A percentile compares a stretch with the other conserved stretches of the same genome.
Conservation (phyloP, 2,888 invertebrate species). For the Isoperla grammatica region DNA sequence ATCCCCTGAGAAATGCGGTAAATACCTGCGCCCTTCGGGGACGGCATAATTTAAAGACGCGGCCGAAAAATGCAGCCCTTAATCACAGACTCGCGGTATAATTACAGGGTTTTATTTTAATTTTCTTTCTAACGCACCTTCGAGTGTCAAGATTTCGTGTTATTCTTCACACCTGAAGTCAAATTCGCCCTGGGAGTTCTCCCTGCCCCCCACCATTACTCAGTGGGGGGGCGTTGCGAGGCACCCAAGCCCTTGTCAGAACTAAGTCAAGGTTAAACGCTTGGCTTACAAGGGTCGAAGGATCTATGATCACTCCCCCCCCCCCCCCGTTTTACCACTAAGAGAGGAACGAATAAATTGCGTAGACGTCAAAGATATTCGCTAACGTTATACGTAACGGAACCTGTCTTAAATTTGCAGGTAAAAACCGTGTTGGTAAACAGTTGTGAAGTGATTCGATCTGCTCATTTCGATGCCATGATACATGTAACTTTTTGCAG, state of each 20-base stretch:
- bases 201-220: neutral
- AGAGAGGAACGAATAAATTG: too few relatives aligned
- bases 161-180: neutral
- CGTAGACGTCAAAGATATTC: too few relatives aligned
- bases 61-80: too few relatives aligned
- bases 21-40: neutral
- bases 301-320: too few relatives aligned
- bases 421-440: too few relatives aligned
- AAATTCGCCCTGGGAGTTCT: neutral
- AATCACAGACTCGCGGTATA: neutral
- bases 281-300: neutral
- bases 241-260: neutral
- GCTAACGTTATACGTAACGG: too few relatives aligned
- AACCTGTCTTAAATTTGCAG: too few relatives aligned
- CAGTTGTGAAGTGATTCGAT: too few relatives aligned
- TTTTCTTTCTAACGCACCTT: neutral
- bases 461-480: too few relatives aligned
- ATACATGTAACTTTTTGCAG: too few relatives aligned
- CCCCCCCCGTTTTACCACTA: too few relatives aligned
- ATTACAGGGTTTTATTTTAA: constrained; percentile 1
- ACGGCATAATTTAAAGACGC: neutral
- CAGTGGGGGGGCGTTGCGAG: neutral
- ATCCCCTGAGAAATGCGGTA: too few relatives aligned
- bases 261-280: neutral
- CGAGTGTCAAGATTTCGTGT: neutral